Base-by-base conservation (phyloP, 2,888 invertebrate genomes). In the Patella caerulea region DNA sequence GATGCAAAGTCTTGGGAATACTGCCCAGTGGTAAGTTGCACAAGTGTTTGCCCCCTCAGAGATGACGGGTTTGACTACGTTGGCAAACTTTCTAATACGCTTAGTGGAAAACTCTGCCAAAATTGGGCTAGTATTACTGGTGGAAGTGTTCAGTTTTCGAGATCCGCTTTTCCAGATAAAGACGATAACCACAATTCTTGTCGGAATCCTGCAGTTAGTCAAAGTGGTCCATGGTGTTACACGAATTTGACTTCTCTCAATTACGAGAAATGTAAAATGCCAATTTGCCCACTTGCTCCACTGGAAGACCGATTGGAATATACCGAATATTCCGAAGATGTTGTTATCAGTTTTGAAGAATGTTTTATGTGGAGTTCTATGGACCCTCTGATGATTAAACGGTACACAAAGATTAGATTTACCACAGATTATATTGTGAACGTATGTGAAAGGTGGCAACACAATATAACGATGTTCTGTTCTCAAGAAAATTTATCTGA, bases 211-310 rank as follows among this genome's bases (percentile, higher is more conserved):
- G 77, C 73, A 3, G 12, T 15, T 4, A 70, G 29, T 9, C 72
- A 72, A 73, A 77, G 55, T 24, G 15, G 15, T 2, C 3, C 77
- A 4, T 77, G 77, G 77, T 77, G 77, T 55, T 77, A 77, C 70
- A 34, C 45, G 14, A 73, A 70, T 53, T 72, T 52, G 15, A 70
- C 73, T 7, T 19, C 24, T 19, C n/a, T 55, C 45, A 34, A 53
- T n/a, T 71, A n/a, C 55, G 73, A 65, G 12, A 55, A 34, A 9
- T 77, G 77, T 34, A 14, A 54, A 19, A 19, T 77, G 24, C 73
- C 73, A 15, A 34, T 24, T 2, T 70, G 73, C 14, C 65, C 65
- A 14, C 2, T 65, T 65, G 19, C 19, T 24, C 65, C 65, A 65
- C 19, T 65, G 3, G 14, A 19, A 15, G 15, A 24, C 14, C 65